phyloP scores from a whole-genome alignment of 2,888 invertebrate species.

The Zygothrica quintamaculata region DNA sequence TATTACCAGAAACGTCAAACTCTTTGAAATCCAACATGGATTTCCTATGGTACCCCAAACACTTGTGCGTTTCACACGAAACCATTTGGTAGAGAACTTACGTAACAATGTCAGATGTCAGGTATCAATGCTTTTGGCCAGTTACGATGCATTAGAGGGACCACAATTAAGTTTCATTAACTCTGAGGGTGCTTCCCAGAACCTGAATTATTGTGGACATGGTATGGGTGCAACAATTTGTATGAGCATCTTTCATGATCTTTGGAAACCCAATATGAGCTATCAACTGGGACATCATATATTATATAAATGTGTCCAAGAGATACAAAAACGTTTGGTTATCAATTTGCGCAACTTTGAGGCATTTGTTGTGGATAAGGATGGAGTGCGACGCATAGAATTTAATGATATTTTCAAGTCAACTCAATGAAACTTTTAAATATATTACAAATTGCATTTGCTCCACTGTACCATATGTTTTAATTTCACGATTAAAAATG shows the following conservation, averaged over 20 bases:
- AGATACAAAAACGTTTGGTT: slow-evolving; percentile 93
- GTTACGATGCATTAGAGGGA: slow-evolving; percentile 91
- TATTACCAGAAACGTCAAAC: slow-evolving; percentile 96
- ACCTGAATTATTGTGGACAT: slow-evolving; percentile 93
- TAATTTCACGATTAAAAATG: slow-evolving; percentile 18
- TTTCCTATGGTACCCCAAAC: slow-evolving; percentile 95
- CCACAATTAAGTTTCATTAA: slow-evolving; percentile 96
- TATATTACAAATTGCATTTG: neutral
- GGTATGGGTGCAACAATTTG: slow-evolving; percentile 96
- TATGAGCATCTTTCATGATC: slow-evolving; percentile 94
- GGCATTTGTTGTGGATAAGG: slow-evolving; percentile 91
- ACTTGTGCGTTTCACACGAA: slow-evolving; percentile 94
- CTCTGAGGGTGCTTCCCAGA: slow-evolving; percentile 93
- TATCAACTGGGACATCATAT: slow-evolving; percentile 91
- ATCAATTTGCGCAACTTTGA: slow-evolving; percentile 95
- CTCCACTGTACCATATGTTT: slow-evolving; percentile 3
- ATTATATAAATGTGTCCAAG: slow-evolving; percentile 92
- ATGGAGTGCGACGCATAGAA: slow-evolving; percentile 88
- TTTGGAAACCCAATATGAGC: slow-evolving; percentile 90
- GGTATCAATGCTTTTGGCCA: slow-evolving; percentile 57
- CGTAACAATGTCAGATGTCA: slow-evolving; percentile 87
- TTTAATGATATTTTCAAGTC: neutral
- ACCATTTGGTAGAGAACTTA: slow-evolving; percentile 94
- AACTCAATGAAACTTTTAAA: no score
- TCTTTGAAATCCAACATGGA: slow-evolving; percentile 98